phyloP scores from a whole-genome alignment of 30 jellyfish, hydroid and myxozoan genomes.

The Mastigias papua region DNA sequence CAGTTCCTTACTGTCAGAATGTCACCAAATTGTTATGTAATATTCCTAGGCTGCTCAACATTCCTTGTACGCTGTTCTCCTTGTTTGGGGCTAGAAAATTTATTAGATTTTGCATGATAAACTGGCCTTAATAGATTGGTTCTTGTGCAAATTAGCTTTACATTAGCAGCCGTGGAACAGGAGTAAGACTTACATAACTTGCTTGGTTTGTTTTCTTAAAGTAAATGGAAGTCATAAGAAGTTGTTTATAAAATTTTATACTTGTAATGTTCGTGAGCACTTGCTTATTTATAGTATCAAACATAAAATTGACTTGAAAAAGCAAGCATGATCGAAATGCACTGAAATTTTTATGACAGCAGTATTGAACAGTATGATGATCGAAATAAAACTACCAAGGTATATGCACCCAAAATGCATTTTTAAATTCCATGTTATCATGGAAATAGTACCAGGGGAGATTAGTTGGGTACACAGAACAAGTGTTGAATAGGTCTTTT shows the following conservation, averaged over 20 bases:
- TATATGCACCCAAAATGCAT: neutral
- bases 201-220: neutral
- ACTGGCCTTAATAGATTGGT: neutral
- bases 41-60: neutral
- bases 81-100: neutral
- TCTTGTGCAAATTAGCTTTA: no score
- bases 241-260: neutral
- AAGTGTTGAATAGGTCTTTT: no score
- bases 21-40: neutral
- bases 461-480: no score
- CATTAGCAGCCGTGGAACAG: neutral
- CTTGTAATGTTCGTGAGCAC: no score
- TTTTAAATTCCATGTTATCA: no score
- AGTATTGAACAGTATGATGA: no score
- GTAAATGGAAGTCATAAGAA: neutral
- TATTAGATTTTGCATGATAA: neutral
- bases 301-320: no score
- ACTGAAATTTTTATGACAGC: no score
- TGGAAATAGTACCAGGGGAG: no score
- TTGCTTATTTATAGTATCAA: no score
- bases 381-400: no score
- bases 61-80: neutral
- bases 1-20: neutral
- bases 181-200: neutral
- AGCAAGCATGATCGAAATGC: no score